Conservation (phyloP, 30 jellyfish, hydroid and myxozoan species). For the Mastigias papua region DNA sequence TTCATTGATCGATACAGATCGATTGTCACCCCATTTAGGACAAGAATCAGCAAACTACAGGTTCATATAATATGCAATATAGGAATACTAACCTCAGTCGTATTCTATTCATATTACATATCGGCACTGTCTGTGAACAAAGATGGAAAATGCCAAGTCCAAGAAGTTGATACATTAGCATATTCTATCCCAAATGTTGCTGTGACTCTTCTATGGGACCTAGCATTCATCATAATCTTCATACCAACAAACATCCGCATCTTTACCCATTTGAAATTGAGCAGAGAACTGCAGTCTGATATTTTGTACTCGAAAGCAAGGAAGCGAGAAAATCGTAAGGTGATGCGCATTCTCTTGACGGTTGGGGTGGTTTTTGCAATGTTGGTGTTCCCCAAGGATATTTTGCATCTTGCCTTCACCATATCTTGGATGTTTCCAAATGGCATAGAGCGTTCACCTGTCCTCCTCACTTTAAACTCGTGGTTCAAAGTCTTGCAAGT, state of each 20-base stretch:
- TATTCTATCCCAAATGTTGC: constrained; percentile 72
- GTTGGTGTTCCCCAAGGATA: constrained; percentile 83
- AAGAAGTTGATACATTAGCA: constrained; percentile 21
- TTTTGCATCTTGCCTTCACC: constrained; percentile 60
- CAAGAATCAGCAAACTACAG: constrained; percentile 45
- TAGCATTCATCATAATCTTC: constrained; percentile 53
- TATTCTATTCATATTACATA: constrained; percentile 65
- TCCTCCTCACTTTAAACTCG: constrained; percentile 58
- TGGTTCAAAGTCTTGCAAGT: constrained; percentile 73
- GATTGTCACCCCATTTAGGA: constrained; percentile 82
- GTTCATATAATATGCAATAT: constrained; percentile 42
- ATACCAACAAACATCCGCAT: constrained; percentile 49
- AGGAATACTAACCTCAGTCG: constrained; percentile 36
- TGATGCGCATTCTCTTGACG: constrained; percentile 56
- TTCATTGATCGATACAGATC: constrained; percentile 93
- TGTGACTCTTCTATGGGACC: constrained; percentile 23
- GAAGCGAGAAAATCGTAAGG: constrained; percentile 36
- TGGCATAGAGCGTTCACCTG: constrained; percentile 43
- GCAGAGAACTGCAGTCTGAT: not conserved
- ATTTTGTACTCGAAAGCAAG: constrained; percentile 12
- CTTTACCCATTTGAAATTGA: constrained; percentile 16
- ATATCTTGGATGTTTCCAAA: constrained; percentile 68
- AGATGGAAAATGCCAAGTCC: constrained; percentile 63
- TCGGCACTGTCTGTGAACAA: constrained; percentile 10
- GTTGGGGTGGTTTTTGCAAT: constrained; percentile 68